A percentile compares a stretch with the other conserved stretches of the same genome.
Evolutionary conservation across 2,888 invertebrate species (phyloP).

Genomic region (Anthophora plumipes): DNA sequence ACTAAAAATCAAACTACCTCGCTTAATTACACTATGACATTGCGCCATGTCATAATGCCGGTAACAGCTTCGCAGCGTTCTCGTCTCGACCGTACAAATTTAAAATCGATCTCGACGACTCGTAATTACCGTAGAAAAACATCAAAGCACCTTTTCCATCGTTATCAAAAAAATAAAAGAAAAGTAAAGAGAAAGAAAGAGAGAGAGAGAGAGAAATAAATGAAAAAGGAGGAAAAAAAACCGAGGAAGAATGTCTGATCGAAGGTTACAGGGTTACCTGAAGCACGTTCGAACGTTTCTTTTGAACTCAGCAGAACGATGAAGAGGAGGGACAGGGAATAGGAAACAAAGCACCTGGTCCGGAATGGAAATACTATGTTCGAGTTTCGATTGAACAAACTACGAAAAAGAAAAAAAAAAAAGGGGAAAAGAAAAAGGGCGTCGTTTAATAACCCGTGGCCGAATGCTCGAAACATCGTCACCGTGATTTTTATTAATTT

Average conservation of each 20-base stretch:
- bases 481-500: background rate
- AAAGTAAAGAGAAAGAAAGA: background rate
- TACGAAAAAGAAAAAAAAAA: background rate
- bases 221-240: background rate
- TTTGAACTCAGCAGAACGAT: background rate
- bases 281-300: constrained; percentile 9
- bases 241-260: constrained; percentile 14
- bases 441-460: background rate
- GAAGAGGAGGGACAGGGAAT: background rate
- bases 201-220: background rate
- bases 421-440: background rate
- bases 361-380: constrained; percentile 21
- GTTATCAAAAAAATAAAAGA: background rate
- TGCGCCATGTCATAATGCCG: background rate
- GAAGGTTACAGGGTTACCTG: constrained; percentile 12
- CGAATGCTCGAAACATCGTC: background rate
- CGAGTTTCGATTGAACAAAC: constrained; percentile 6
- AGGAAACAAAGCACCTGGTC: background rate
- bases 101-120: background rate
- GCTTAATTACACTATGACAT: background rate
- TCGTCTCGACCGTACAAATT: background rate
- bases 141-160: too few relatives aligned
- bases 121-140: background rate
- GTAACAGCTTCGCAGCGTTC: background rate
- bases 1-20: background rate